phyloP scores from a whole-genome alignment of 2,888 invertebrate genomes.

The Conistra vaccinii region DNA sequence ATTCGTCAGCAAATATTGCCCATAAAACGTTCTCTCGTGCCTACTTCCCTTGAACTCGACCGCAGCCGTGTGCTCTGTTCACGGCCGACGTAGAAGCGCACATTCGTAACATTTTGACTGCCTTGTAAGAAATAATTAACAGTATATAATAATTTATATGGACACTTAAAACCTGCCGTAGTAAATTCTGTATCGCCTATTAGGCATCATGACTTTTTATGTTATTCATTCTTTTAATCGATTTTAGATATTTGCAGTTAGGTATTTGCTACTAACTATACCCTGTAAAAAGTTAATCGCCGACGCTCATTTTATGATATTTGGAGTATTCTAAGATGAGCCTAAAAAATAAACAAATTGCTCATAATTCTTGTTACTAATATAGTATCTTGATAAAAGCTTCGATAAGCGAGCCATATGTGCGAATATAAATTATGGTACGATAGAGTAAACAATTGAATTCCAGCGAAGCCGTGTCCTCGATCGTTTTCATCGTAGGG shows the following conservation, averaged over 20 bases:
- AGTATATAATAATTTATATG: constrained; percentile 46
- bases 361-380: constrained; percentile 36
- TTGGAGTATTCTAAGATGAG: constrained; percentile 6
- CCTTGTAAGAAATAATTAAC: constrained; percentile 57
- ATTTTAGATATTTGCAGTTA: neutral
- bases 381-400: constrained; percentile 63
- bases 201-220: neutral
- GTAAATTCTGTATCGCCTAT: constrained; percentile 17
- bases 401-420: constrained; percentile 72
- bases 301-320: constrained; percentile 7
- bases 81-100: constrained; percentile 62
- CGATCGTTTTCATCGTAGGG: constrained; percentile 1
- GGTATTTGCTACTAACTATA: neutral
- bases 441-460: constrained; percentile 84
- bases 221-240: neutral
- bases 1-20: constrained; percentile 60
- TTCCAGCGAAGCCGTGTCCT: constrained; percentile 63
- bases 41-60: constrained; percentile 77
- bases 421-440: constrained; percentile 75
- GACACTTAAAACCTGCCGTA: constrained; percentile 16
- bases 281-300: neutral
- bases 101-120: constrained; percentile 52
- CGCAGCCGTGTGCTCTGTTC: constrained; percentile 65
- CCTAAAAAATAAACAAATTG: constrained; percentile 23
- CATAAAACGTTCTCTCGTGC: constrained; percentile 62